Percentiles rank a stretch among this genome's conserved stretches.
Conservation (phyloP, 2,888 invertebrate species). For the Tipula lateralis region DNA sequence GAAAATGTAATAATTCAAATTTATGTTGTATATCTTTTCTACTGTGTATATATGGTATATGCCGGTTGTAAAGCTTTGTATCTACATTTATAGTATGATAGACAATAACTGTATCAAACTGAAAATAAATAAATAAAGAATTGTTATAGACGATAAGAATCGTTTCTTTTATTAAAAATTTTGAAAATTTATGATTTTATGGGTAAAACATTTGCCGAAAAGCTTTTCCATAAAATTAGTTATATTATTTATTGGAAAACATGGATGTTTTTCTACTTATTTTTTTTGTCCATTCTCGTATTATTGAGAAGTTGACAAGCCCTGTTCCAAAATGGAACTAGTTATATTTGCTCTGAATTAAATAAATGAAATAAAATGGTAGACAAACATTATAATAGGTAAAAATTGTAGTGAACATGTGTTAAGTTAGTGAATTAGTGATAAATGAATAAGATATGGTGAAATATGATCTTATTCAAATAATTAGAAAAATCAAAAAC, state of each 20-base stretch:
- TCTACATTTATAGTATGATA: not conserved
- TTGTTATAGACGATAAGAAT: slow-evolving; percentile 11
- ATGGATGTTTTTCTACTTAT: not conserved
- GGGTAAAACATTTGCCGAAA: not conserved
- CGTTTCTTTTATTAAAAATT: slow-evolving; percentile 19
- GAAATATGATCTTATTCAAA: no score
- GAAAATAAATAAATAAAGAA: not conserved
- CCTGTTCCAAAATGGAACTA: no score
- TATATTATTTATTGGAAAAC: not conserved
- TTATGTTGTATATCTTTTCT: not conserved
- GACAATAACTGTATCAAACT: not conserved
- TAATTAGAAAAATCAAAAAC: no score
- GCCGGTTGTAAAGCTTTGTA: not conserved
- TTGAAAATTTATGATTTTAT: not conserved
- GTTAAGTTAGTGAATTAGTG: no score
- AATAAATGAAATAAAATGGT: no score
- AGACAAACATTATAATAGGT: no score
- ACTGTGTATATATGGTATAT: not conserved
- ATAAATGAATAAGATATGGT: no score
- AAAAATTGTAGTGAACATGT: no score
- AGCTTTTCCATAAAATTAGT: not conserved
- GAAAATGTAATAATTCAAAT: slow-evolving; percentile 24
- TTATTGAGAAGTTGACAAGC: no score
- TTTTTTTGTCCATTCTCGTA: not conserved
- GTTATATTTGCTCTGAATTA: no score